Conservation (phyloP, 2,113 vertebrate genomes). For the Pica pica region DNA sequence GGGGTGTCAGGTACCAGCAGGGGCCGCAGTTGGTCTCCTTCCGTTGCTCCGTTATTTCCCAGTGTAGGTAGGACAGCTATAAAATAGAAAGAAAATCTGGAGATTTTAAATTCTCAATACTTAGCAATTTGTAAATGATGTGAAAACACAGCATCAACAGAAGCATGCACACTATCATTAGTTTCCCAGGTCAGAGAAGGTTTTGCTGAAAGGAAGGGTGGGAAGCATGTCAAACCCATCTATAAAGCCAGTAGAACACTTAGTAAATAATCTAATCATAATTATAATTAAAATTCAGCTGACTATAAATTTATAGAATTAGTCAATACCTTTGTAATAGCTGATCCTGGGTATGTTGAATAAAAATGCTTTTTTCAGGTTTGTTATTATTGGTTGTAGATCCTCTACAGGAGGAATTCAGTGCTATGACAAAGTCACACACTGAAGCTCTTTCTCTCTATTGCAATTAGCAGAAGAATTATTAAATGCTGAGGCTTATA, state of each 20-base stretch:
- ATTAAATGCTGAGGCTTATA: slow-evolving; percentile 46
- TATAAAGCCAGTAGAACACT: neutral
- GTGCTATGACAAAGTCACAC: neutral
- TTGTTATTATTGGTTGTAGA: neutral
- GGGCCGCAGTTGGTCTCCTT: slow-evolving; percentile 50
- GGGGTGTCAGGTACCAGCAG: slow-evolving; percentile 37
- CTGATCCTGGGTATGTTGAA: neutral
- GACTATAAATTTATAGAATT: neutral
- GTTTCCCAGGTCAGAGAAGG: neutral
- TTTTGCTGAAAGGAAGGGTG: neutral
- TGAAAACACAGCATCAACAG: neutral
- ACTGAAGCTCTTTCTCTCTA: slow-evolving; percentile 9
- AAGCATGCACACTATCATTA: neutral
- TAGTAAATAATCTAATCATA: neutral
- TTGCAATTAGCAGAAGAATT: slow-evolving; percentile 43
- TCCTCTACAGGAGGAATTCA: neutral
- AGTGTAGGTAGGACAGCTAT: neutral
- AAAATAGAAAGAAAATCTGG: neutral
- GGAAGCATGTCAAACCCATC: neutral
- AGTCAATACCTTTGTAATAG: neutral
- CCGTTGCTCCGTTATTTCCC: neutral
- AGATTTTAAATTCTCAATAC: neutral
- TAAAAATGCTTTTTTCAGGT: neutral
- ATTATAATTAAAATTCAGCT: neutral
- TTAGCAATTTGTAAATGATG: neutral